Conservation (phyloP, 2,797 vertebrate species). For the Thamnophis elegans region DNA sequence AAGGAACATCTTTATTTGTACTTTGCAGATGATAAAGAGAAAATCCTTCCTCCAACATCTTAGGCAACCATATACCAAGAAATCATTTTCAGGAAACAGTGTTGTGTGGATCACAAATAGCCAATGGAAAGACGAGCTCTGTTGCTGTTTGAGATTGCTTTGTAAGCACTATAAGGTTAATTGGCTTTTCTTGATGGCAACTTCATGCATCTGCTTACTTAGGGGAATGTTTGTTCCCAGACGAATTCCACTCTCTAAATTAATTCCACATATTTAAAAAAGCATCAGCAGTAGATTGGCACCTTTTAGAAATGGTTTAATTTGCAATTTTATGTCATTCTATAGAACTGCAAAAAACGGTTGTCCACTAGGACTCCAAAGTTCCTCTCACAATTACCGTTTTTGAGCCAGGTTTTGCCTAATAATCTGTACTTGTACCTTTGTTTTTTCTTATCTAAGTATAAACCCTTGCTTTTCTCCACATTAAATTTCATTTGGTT, state of each 20-base stretch:
- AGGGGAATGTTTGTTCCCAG: background rate
- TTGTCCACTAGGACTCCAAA: background rate
- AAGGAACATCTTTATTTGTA: background rate
- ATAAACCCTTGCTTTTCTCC: background rate
- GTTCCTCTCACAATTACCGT: background rate
- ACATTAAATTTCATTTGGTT: background rate
- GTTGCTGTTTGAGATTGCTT: background rate
- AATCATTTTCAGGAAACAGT: background rate
- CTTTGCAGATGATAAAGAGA: background rate
- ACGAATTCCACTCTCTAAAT: background rate
- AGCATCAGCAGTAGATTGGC: background rate
- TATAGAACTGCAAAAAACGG: background rate
- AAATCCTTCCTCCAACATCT: background rate
- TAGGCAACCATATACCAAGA: background rate
- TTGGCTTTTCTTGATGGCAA: background rate
- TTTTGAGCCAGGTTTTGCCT: background rate
- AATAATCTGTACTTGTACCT: background rate
- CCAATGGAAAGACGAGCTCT: background rate
- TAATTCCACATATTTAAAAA: background rate
- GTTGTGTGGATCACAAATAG: background rate
- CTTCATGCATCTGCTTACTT: background rate
- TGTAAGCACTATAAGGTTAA: slow-evolving; percentile 8
- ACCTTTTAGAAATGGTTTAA: background rate
- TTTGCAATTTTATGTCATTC: background rate
- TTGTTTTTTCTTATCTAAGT: background rate